Base-by-base conservation (phyloP, 2,113 vertebrate species). In the Antigone vipio region DNA sequence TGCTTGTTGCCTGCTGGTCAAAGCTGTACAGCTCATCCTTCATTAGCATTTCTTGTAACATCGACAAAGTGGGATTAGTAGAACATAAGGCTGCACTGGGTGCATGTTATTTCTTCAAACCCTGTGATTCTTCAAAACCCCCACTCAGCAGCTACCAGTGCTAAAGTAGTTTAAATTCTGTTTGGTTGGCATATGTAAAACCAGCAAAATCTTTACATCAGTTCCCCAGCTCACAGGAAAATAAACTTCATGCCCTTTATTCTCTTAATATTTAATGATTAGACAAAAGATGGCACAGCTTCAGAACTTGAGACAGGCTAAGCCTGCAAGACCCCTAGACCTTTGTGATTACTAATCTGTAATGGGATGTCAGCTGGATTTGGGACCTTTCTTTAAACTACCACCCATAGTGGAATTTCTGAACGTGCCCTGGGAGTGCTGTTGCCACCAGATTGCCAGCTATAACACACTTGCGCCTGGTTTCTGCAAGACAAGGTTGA, bases 101-200 rank as follows among this genome's bases (percentile, higher is more conserved):
- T 68, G 44, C 23, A 30, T 0, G 0, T 26, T 67, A 66, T 29
- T 38, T 80, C 40, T 63, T 87, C 7, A 8, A n/a, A 75, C 3
- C 4, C 34, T 47, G 15, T 53, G 44, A 29, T 60, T 75, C 69
- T 92, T 76, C 62, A 90, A 85, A 90, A 64, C 5, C 20, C 26
- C 42, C 10, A 9, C 44, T 68, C 62, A 88, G 53, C 49, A 85
- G 21, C 40, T 88, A 23, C 9, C 27, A 56, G 7, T 56, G 40
- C 11, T 85, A 34, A 88, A 71, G 23, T 13, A 19, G 23, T 82
- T 75, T 56, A 88, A 68, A 85, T 85, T 88, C 45, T 83, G 7
- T 13, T 42, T 63, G 38, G 7, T 7, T 71, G 22, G 5, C 20
- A 27, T 34, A 30, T 7, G 27, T 34, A n/a, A 87, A 91, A 66